phyloP scores from a whole-genome alignment of 2,888 invertebrate genomes.

The Erebia ligea region DNA sequence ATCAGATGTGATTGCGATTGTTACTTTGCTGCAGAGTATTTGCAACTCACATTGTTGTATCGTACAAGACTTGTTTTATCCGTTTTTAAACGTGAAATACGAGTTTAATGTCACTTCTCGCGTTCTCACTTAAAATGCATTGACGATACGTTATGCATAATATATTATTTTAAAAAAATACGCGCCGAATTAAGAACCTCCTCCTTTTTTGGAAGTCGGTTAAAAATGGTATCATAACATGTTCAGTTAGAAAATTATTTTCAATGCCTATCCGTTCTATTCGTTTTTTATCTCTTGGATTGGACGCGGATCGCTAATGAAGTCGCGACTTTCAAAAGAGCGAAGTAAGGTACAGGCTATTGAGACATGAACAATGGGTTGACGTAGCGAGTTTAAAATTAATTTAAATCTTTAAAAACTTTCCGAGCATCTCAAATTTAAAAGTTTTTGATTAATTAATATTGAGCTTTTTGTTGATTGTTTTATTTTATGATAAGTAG shows the following conservation, averaged over 20 bases:
- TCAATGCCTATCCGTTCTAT: neutral
- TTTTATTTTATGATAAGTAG: neutral
- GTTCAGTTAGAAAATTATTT: neutral
- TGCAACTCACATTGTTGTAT: too few species aligned
- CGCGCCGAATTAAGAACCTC: too few species aligned
- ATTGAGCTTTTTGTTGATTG: neutral
- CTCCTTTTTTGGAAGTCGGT: too few species aligned
- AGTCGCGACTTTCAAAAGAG: slow-evolving; percentile 24
- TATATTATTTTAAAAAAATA: neutral
- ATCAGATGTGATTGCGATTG: too few species aligned
- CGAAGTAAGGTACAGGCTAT: slow-evolving; percentile 13
- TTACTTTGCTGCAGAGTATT: too few species aligned
- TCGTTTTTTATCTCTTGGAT: slow-evolving; percentile 23
- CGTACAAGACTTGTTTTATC: too few species aligned
- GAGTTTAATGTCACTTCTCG: too few species aligned
- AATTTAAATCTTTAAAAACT: slow-evolving; percentile 12
- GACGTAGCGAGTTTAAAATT: slow-evolving; percentile 12
- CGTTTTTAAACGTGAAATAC: too few species aligned
- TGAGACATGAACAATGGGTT: slow-evolving; percentile 21
- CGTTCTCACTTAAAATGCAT: too few species aligned
- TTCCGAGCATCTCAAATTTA: slow-evolving; percentile 1
- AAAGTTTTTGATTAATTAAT: slow-evolving; percentile 13
- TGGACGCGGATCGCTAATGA: slow-evolving; percentile 37
- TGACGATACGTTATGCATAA: too few species aligned
- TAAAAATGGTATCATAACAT: too few species aligned